These are phyloP conservation scores for Cosmia trapezina DNA, from an alignment of 2,888 invertebrate genomes.

Conservation along the genomic window DNA sequence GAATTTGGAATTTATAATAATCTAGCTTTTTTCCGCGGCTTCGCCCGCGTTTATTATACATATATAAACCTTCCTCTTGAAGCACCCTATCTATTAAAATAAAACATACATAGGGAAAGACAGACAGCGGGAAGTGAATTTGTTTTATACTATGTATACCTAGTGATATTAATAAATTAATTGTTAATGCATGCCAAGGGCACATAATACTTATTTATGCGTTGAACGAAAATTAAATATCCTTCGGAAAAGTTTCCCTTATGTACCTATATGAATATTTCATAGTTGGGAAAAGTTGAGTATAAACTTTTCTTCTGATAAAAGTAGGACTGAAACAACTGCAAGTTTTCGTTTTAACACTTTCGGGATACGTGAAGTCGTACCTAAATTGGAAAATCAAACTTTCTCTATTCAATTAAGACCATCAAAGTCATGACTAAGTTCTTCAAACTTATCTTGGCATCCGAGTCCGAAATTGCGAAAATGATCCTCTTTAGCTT, in stretches of 20 bases:
- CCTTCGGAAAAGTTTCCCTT: background rate
- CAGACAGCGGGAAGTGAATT: too few relatives aligned
- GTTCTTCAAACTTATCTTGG: background rate
- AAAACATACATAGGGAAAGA: too few relatives aligned
- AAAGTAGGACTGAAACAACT: background rate
- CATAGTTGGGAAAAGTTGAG: background rate
- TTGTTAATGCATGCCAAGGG: background rate
- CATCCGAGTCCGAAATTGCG: background rate
- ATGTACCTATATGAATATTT: background rate
- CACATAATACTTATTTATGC: background rate
- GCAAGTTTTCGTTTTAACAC: background rate
- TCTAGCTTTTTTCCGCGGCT: too few relatives aligned
- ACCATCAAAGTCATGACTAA: background rate
- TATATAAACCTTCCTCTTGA: too few relatives aligned
- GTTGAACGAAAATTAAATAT: background rate
- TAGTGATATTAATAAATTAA: background rate
- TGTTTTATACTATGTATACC: too few relatives aligned
- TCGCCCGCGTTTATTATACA: too few relatives aligned
- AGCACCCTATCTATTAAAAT: too few relatives aligned
- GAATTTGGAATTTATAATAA: conserved; percentile 35
- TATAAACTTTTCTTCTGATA: background rate
- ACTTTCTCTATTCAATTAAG: background rate
- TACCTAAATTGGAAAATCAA: background rate
- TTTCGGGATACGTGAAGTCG: background rate
- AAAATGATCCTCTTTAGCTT: background rate